phyloP scores from a whole-genome alignment of 2,888 invertebrate species.

The Taenaris catops region DNA sequence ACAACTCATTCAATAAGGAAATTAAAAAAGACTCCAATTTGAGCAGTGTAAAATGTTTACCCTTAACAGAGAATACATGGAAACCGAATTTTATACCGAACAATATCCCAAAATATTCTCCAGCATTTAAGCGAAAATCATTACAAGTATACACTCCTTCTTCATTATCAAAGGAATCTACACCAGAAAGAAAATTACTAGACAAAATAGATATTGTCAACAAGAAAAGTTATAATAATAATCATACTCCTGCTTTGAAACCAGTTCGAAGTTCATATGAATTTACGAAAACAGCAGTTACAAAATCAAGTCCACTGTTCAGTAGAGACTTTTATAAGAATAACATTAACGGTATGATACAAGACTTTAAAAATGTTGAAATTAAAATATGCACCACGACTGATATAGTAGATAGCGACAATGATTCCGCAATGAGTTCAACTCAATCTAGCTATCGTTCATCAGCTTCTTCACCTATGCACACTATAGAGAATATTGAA shows the following conservation, averaged over 20 bases:
- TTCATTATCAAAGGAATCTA: conserved; percentile 66
- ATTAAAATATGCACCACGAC: conserved; percentile 67
- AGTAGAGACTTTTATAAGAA: conserved; percentile 51
- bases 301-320: conserved; percentile 38
- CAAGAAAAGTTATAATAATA: conserved; percentile 37
- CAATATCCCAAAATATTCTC: conserved; percentile 89
- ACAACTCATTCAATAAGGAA: conserved; percentile 48
- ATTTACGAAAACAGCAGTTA: conserved; percentile 19
- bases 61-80: conserved; percentile 62
- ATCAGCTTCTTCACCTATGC: conserved; percentile 87
- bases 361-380: conserved; percentile 64
- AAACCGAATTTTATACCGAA: conserved; percentile 60
- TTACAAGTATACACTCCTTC: conserved; percentile 81
- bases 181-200: conserved; percentile 61
- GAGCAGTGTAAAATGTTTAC: conserved; percentile 43
- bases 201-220: conserved; percentile 47
- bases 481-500: conserved; percentile 80
- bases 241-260: conserved; percentile 32
- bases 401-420: conserved; percentile 86
- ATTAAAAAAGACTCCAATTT: conserved; percentile 45
- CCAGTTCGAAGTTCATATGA: conserved; percentile 42
- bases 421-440: conserved; percentile 93
- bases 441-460: conserved; percentile 89
- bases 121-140: conserved; percentile 88
- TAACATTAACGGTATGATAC: conserved; percentile 38